Percentiles rank a stretch among this genome's conserved stretches.
These are phyloP conservation scores for Nothobranchius furzeri DNA, from an alignment of 2,113 vertebrate species.

Conservation along the genomic window DNA sequence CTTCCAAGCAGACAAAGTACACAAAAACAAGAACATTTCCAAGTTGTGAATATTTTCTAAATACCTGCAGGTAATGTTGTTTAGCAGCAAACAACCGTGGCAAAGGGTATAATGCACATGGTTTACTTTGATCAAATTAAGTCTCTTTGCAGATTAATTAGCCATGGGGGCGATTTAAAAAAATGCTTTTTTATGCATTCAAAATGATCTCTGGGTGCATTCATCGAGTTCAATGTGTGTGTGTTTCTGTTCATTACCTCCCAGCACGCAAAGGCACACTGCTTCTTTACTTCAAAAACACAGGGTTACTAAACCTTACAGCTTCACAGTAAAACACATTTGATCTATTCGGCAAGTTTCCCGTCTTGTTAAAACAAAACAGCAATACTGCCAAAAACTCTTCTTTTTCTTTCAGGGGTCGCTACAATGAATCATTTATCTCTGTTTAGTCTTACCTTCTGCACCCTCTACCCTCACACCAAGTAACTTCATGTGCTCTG, in stretches of 20 bases:
- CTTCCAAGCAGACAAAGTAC: too few relatives aligned
- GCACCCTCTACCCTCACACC: too few relatives aligned
- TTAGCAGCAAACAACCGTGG: neutral
- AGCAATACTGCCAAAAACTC: too few relatives aligned
- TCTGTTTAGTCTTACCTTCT: too few relatives aligned
- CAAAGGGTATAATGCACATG: neutral
- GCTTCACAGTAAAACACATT: too few relatives aligned
- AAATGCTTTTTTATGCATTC: neutral
- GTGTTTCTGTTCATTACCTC: neutral
- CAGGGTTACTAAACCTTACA: neutral
- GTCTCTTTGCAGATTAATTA: neutral
- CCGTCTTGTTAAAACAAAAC: too few relatives aligned
- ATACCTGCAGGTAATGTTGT: neutral
- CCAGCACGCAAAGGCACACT: neutral
- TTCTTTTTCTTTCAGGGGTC: too few relatives aligned
- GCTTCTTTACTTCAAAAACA: neutral
- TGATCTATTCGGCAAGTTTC: too few relatives aligned
- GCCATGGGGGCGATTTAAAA: neutral
- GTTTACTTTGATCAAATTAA: neutral
- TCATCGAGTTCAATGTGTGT: neutral
- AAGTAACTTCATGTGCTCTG: too few relatives aligned
- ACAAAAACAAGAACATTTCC: neutral
- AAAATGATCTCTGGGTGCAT: neutral
- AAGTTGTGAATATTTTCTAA: neutral
- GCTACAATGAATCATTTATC: too few relatives aligned